Evolutionary conservation across 2,797 vertebrate species (phyloP), one percentile per base, ranked within the genome.

Genomic region (Hipposideros larvatus): DNA sequence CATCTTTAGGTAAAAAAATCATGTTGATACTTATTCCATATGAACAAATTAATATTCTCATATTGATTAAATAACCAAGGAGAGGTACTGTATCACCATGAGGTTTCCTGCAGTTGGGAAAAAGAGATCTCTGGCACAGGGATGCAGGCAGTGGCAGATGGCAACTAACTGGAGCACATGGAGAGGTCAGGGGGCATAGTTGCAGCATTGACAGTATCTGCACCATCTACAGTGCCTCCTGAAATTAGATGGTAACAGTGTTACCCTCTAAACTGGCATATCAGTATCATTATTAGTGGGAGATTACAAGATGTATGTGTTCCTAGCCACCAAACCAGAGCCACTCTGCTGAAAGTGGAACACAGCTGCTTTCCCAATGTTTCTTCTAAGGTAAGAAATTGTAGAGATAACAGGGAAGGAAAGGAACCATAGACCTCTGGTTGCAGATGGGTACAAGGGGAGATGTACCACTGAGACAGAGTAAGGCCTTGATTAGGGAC

Each of bases 371-470:
- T 51, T 37, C 18, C 14, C 43, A 19, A 4, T n/a, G 13, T 48
- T 5, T 51, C 48, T 51, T 51, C 48, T 51, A 14, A 51, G 48
- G 48, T 51, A 51, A 51, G 48, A 15, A 51, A 51, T 34, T 68
- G 4, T 28, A 46, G 31, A 19, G 19, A 70, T 65, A 75, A 55
- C 1, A 24, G 55, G 4, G 26, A 73, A 71, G n/a, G 22, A 77
- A 18, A 86, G 34, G 51, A 34, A 46, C 3, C 55, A 53, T 0
- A 82, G 21, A 21, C 34, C 26, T 21, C 26, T 14, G 0, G 15
- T 7, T 43, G 22, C 21, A 15, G 1, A 51, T 37, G 10, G 11
- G 4, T 26, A 3, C 1, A 0, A 9, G 1, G 6, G 14, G 2
- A 37, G 18, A 28, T 34, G 4, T 6, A 7, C 18, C 8, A 16